Evolutionary conservation across 2,888 invertebrate species (phyloP), one percentile per base, ranked within the genome.

Genomic region (Merodon equestris): DNA sequence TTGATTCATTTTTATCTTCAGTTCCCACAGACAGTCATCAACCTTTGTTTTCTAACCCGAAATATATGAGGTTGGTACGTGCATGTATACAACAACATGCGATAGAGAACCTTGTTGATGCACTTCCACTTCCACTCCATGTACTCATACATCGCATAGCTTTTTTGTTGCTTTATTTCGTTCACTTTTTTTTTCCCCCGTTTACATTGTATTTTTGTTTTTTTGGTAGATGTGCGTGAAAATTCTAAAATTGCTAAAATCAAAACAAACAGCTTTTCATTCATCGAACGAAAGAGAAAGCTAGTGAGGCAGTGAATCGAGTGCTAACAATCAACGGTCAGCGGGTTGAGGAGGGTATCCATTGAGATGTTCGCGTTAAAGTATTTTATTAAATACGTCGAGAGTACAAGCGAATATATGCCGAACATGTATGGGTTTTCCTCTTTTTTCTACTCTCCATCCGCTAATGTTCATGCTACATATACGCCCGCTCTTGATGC

Each of bases 211-310:
- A 40, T 7, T 9, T 42, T 34, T 13, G 18, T 27, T n/a, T n/a
- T n/a, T n/a, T n/a, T n/a, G n/a, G n/a, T n/a, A n/a, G n/a, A 56
- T 51, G 14, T 56, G 68, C 64, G 74, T 74, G 74, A 64, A 70
- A 74, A 74, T 42, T 74, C 68, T 79, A 64, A 74, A 74, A 60
- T 74, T 40, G 45, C 54, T 54, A 40, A 79, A 79, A 79, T 70
- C 79, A 74, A 79, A 79, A 73, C 79, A 74, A 79, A 74, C 56
- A 64, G 60, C 64, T 74, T 74, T 79, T 79, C 79, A 79, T 79
- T 79, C 79, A 79, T 79, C 42, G 74, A 64, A 60, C 48, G 70
- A 79, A 70, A 54, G 74, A 74, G 74, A 79, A 58, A 63, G 68
- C 10, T 12, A 63, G 36, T 45, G 15, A 34, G n/a, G n/a, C n/a